Evolutionary conservation across 1,140 invertebrate species (phyloP).

Genomic region (Anoplophora glabripennis): DNA sequence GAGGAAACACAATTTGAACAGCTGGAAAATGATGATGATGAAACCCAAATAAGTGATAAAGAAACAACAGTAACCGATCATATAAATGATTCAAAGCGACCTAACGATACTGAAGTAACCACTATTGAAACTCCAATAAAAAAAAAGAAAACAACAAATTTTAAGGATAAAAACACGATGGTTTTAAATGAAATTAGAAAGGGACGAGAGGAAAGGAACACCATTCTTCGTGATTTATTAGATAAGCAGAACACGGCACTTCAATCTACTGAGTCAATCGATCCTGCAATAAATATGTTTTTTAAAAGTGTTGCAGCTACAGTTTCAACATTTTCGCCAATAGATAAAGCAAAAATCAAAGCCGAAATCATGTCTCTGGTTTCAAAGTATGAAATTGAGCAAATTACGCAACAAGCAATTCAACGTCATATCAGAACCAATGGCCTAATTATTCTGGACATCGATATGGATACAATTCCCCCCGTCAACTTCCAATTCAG

Average conservation of each 20-base stretch:
- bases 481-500: not conserved
- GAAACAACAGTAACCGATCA: not conserved
- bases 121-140: not conserved
- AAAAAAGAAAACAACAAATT: not conserved
- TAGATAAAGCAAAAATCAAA: conserved; percentile 8
- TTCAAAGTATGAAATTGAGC: not conserved
- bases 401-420: conserved; percentile 1
- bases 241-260: not conserved
- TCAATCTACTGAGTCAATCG: not conserved
- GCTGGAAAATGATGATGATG: no score
- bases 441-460: no score
- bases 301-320: conserved; percentile 8
- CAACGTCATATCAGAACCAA: not conserved
- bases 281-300: conserved; percentile 8
- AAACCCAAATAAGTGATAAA: no score
- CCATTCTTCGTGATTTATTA: conserved; percentile 1
- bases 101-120: not conserved
- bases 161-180: not conserved
- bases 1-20: no score
- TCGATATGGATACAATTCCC: no score
- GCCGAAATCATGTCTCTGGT: conserved; percentile 3
- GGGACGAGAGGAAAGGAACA: not conserved
- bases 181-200: conserved; percentile 8
- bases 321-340: conserved; percentile 3
- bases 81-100: not conserved